Evolutionary conservation across 2,113 vertebrate species (phyloP), one percentile per base, ranked within the genome.

Genomic region (Leptobrachium leishanense): DNA sequence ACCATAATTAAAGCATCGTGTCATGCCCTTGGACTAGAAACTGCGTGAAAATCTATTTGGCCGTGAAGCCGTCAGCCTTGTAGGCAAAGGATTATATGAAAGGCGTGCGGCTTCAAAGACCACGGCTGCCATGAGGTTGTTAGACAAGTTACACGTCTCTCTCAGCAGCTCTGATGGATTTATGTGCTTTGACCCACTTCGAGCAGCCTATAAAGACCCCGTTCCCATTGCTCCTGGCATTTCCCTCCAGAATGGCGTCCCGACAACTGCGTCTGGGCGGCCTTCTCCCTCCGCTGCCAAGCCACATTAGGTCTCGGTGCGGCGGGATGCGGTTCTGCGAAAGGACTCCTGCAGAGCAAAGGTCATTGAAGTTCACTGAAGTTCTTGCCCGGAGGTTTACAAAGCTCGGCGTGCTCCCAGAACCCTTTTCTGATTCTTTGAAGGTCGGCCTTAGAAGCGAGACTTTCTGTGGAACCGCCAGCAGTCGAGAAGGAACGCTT

Each of bases 221-320:
- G 3, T 64, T 20, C 70, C 55, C 44, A 54, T 67, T 73, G 62
- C 42, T 55, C 50, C 46, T 54, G 63, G n/a, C 41, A 50, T 74
- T 73, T 15, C 63, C 41, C 55, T 66, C 2, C 5, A 50, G 64
- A 79, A 64, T 68, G 77, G 70, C 13, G 74, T 74, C 42, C 43
- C 43, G n/a, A 79, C 70, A 73, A 31, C 65, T 39, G 46, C 67
- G 70, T 67, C 77, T 66, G 76, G 54, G 43, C 70, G 5, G 50
- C 31, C 65, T 55, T 8, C 57, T 73, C 8, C 13, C n/a, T 15
- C 8, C 68, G 54, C 55, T 67, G 63, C 63, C 70, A 73, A 67
- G 77, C 62, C 54, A 79, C 77, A 79, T 73, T 79, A 79, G 20
- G 46, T 79, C 74, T 79, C 62, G 57, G 64, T 79, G 65, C 46